Conservation (phyloP, 2,888 invertebrate species). For the Cordilura impudica region DNA sequence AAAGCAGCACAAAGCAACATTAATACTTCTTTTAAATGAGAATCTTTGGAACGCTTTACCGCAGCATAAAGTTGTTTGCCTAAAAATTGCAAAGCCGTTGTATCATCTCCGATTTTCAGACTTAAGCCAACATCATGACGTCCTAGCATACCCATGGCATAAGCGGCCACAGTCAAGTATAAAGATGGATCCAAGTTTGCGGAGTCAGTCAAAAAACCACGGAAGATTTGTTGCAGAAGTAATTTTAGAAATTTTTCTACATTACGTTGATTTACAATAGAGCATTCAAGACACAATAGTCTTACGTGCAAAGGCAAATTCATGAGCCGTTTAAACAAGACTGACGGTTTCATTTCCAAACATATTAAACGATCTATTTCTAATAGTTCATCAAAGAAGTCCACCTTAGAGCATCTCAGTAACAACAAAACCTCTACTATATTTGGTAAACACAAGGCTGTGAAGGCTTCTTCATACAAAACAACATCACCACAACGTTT, state of each 20-base stretch:
- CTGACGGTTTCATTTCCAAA: conserved; percentile 33
- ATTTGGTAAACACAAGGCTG: conserved; percentile 59
- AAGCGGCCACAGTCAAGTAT: conserved; percentile 64
- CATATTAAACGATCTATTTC: conserved; percentile 68
- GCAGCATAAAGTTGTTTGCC: conserved; percentile 59
- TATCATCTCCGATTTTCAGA: conserved; percentile 45
- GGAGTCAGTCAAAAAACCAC: neutral
- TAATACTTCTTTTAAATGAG: conserved; percentile 68
- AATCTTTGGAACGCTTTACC: conserved; percentile 54
- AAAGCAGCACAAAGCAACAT: conserved; percentile 71
- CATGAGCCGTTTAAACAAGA: conserved; percentile 55
- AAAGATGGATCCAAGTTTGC: conserved; percentile 39
- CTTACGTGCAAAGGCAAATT: conserved; percentile 67
- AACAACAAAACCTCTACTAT: conserved; percentile 68
- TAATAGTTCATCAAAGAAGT: conserved; percentile 71
- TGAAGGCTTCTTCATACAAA: conserved; percentile 64
- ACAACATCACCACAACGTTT: conserved; percentile 66
- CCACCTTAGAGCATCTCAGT: conserved; percentile 65
- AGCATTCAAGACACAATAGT: conserved; percentile 68
- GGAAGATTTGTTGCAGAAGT: conserved; percentile 58
- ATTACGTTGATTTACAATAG: conserved; percentile 68
- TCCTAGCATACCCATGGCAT: conserved; percentile 69
- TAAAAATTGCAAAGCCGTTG: conserved; percentile 60
- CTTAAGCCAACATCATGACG: conserved; percentile 72
- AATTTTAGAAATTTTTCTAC: conserved; percentile 26